Evolutionary conservation across 2,797 vertebrate species (phyloP), one percentile per base, ranked within the genome.

Genomic region (Acrocephalus scirpaceus): DNA sequence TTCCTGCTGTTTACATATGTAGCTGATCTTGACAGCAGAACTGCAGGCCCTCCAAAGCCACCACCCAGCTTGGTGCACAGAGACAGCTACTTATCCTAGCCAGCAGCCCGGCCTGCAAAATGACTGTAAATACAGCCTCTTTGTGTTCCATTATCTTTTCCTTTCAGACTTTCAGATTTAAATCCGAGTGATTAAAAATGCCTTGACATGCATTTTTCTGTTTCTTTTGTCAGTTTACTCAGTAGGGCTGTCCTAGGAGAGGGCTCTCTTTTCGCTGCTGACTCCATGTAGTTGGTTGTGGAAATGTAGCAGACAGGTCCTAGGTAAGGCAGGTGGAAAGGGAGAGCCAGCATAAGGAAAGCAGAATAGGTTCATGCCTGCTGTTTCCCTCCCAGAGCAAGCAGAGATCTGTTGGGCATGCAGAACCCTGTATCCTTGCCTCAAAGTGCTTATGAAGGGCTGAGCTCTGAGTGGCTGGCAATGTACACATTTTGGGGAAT

Each of bases 1-100:
- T 96, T 96, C 61, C 54, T 90, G 45, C 50, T 79, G 10, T 94
- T 94, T 92, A 61, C 66, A 17, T 76, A 23, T 4, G 25, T 65
- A 91, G 80, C 71, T 88, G 88, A 72, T 82, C 61, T 40, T 88
- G 62, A 64, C 58, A 61, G 30, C 60, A 82, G 73, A 90, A 15
- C 53, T 80, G 12, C 2, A 2, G 30, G 26, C 21, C 21, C 16
- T 77, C 38, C 30, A 9, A 65, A 86, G 56, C 15, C 69, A 45
- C 79, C 50, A 54, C 81, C 56, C 64, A 53, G 17, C n/a, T 19
- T 17, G 13, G 38, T 75, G 42, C 29, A 26, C 27, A 32, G 29
- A 83, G 20, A 48, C 25, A 53, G 26, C 58, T 9, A 8, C 60
- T 75, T 81, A 64, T 44, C 30, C 42, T 40, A 32, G 48, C 6